A percentile compares a stretch with the other conserved stretches of the same genome.
Evolutionary conservation across 2,797 vertebrate species (phyloP).

Genomic region (Caiman crocodilus): DNA sequence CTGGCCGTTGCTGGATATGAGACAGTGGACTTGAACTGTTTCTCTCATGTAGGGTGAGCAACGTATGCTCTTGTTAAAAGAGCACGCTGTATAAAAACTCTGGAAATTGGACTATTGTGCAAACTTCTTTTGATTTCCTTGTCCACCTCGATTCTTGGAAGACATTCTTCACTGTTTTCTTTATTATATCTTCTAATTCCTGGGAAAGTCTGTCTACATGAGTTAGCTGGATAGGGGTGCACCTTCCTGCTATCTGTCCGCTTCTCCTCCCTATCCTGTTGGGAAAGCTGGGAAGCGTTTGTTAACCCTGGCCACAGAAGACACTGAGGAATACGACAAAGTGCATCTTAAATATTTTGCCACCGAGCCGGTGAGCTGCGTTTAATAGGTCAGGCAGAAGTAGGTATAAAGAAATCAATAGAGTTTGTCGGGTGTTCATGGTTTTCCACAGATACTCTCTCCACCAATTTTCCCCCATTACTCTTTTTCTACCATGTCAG

Average conservation of each 20-base stretch:
- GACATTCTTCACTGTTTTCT: background rate
- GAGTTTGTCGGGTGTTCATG: background rate
- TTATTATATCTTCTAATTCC: background rate
- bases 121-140: background rate
- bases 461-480: background rate
- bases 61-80: background rate
- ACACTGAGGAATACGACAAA: background rate
- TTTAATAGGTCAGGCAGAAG: conserved; percentile 68
- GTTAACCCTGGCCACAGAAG: background rate
- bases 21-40: background rate
- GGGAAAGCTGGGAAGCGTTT: background rate
- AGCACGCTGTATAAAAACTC: background rate
- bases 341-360: conserved; percentile 43
- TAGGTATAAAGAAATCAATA: conserved; percentile 75
- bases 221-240: background rate
- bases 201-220: background rate
- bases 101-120: background rate
- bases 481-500: fast-evolving
- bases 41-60: background rate
- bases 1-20: fast-evolving
- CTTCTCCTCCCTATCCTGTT: background rate
- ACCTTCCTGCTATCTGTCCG: background rate
- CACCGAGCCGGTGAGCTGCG: conserved; percentile 68
- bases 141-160: no score
- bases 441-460: background rate